Conservation (phyloP, 2,888 invertebrate species). For the Drepana falcataria region DNA sequence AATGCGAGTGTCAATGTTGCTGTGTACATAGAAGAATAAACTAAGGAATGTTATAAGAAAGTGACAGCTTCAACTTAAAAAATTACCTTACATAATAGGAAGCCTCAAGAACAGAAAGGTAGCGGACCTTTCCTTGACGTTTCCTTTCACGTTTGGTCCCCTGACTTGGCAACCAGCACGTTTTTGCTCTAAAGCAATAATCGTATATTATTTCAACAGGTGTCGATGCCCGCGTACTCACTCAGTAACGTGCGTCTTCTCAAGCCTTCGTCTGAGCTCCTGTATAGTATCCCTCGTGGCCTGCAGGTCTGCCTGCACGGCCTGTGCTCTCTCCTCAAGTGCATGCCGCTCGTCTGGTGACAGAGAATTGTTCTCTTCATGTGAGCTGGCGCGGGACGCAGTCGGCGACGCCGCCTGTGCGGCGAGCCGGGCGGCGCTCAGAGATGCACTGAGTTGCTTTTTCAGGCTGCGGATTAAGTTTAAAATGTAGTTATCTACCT, state of each 20-base stretch:
- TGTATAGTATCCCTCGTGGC: slow-evolving; percentile 88
- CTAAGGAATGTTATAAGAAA: not conserved
- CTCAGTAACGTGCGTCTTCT: slow-evolving; percentile 92
- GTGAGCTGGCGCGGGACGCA: slow-evolving; percentile 31
- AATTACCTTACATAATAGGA: too few species aligned
- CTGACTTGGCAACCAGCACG: too few species aligned
- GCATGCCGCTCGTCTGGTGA: slow-evolving; percentile 75
- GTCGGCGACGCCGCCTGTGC: slow-evolving; percentile 55
- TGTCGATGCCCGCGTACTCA: slow-evolving; percentile 92
- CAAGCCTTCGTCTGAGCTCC: slow-evolving; percentile 87
- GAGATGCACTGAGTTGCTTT: slow-evolving; percentile 82
- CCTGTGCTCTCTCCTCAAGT: slow-evolving; percentile 72
- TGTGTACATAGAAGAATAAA: slow-evolving; percentile 45
- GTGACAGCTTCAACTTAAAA: not conserved
- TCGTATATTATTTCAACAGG: slow-evolving; percentile 26
- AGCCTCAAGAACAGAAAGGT: too few species aligned
- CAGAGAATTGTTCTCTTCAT: slow-evolving; percentile 53
- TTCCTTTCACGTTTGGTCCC: too few species aligned
- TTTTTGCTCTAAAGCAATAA: too few species aligned
- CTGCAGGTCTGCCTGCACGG: slow-evolving; percentile 84
- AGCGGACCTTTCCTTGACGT: too few species aligned
- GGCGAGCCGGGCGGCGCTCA: slow-evolving; percentile 72
- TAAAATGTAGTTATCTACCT: not conserved
- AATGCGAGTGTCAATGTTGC: slow-evolving; percentile 93
- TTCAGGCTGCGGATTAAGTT: slow-evolving; percentile 68